A percentile compares a stretch with the other conserved stretches of the same genome.
Evolutionary conservation across 2,797 vertebrate species (phyloP).

Genomic region (Cephalopachus bancanus): DNA sequence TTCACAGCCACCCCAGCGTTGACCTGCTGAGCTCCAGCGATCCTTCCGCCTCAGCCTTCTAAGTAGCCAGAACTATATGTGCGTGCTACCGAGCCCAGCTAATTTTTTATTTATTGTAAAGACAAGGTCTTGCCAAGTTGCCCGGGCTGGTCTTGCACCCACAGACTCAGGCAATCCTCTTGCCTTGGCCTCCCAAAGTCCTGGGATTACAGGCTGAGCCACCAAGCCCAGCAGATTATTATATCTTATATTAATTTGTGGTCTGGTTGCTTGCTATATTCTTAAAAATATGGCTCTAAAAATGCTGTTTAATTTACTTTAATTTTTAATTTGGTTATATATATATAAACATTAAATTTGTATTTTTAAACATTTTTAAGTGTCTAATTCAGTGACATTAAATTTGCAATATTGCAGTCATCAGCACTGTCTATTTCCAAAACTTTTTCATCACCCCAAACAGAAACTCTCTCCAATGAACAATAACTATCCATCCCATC

Average conservation of each 20-base stretch:
- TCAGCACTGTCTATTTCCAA: not conserved
- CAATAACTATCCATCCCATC: not conserved
- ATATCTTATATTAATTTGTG: constrained; percentile 39
- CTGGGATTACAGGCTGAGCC: not conserved
- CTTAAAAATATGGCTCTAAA: constrained; percentile 54
- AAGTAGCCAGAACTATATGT: too few species aligned
- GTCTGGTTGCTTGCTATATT: constrained; percentile 8
- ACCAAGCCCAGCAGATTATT: not conserved
- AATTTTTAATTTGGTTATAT: constrained; percentile 19
- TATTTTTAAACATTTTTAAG: constrained; percentile 54
- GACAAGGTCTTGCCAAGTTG: too few species aligned
- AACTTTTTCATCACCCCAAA: not conserved
- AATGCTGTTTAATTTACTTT: constrained; percentile 36
- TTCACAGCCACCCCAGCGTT: too few species aligned
- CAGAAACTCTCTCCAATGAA: constrained; percentile 47
- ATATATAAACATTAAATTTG: not conserved
- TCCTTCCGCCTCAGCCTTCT: too few species aligned
- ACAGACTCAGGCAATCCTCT: too few species aligned
- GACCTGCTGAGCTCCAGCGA: too few species aligned
- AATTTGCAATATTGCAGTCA: not conserved
- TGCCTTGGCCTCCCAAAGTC: too few species aligned
- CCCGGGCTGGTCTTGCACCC: too few species aligned
- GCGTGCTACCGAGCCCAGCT: too few species aligned
- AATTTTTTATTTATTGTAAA: too few species aligned
- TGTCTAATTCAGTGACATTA: constrained; percentile 16